These are phyloP conservation scores for Thalassaphorura encarpata DNA, from an alignment of 1,140 invertebrate species.

Conservation along the genomic window DNA sequence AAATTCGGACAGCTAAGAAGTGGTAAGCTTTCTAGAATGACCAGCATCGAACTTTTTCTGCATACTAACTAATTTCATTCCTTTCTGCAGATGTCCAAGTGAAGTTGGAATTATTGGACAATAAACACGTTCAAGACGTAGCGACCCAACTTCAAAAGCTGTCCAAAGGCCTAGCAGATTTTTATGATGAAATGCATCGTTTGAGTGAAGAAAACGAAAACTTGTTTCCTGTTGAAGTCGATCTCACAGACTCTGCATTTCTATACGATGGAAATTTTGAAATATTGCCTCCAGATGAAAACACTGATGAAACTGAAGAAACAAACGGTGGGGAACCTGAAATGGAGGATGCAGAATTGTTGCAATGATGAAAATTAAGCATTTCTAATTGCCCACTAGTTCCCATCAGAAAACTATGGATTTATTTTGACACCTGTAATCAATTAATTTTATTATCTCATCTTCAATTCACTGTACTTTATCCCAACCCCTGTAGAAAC, in stretches of 20 bases:
- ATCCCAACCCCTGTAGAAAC: no score
- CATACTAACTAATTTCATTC: no score
- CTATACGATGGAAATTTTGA: conserved; percentile 60
- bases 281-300: conserved; percentile 29
- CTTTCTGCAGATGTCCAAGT: conserved; percentile 96
- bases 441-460: no score
- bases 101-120: conserved; percentile 92
- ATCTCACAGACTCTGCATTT: conserved; percentile 82
- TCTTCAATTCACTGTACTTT: no score
- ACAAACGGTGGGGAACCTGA: no score
- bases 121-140: conserved; percentile 94
- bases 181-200: conserved; percentile 50
- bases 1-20: conserved; percentile 85
- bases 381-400: no score
- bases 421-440: no score
- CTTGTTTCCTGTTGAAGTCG: conserved; percentile 93
- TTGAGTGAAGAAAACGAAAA: conserved; percentile 42
- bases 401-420: no score
- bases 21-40: no score
- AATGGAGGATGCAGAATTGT: no score
- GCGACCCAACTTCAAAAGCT: conserved; percentile 71
- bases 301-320: conserved; percentile 13
- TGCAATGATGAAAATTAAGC: no score
- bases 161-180: conserved; percentile 65
- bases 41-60: no score